A percentile compares a stretch with the other conserved stretches of the same genome.
These are phyloP conservation scores for Ispidina picta DNA, from an alignment of 2,797 vertebrate genomes.

Conservation along the genomic window DNA sequence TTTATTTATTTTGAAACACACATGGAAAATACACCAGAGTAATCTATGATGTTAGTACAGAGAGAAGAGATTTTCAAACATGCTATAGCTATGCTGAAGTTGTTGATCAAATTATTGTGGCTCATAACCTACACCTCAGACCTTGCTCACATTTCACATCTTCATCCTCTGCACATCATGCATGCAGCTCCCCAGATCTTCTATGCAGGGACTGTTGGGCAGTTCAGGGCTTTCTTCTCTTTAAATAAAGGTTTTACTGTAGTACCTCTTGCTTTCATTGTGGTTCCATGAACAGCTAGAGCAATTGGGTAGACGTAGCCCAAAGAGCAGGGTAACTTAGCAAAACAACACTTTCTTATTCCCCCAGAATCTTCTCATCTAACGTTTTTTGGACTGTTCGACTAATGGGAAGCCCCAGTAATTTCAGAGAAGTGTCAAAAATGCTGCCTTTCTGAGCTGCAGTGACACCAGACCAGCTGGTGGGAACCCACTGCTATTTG, in stretches of 20 bases:
- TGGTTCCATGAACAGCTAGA: not conserved
- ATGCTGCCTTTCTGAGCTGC: not conserved
- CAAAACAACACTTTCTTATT: not conserved
- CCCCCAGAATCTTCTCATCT: not conserved
- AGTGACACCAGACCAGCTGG: rapidly evolving
- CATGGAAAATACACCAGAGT: not conserved
- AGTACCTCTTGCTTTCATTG: no score
- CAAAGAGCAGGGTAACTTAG: no score
- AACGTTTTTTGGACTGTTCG: rapidly evolving
- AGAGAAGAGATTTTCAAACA: not conserved
- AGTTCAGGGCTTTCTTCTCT: not conserved
- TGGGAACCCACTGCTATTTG: no score
- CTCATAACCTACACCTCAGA: rapidly evolving
- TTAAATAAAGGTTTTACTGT: not conserved
- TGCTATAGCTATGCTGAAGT: rapidly evolving
- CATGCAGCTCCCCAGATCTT: rapidly evolving
- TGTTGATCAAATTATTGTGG: rapidly evolving
- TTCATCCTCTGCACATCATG: rapidly evolving
- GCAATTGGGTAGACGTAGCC: not conserved
- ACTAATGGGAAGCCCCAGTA: no score
- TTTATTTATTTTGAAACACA: not conserved
- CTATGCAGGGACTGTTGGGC: rapidly evolving
- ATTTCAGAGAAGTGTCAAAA: not conserved
- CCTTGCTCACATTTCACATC: rapidly evolving
- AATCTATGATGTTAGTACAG: not conserved